phyloP scores from a whole-genome alignment of 2,113 vertebrate genomes.

The Tyrannus savana region DNA sequence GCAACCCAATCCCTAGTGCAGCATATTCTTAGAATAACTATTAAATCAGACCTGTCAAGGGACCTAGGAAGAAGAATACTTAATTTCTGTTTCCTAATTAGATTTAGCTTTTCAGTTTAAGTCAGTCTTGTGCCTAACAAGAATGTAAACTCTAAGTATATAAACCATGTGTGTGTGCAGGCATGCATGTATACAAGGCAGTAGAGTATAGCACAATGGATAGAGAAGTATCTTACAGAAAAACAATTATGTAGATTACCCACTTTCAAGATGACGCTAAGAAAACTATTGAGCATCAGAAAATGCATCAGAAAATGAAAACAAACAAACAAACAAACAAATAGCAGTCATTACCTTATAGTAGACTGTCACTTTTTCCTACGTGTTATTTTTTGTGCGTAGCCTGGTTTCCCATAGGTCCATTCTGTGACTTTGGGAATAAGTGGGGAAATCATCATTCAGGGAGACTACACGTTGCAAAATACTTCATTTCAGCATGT shows the following conservation, averaged over 20 bases:
- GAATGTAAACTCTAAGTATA: neutral
- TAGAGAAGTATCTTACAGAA: neutral
- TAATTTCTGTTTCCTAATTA: conserved; percentile 28
- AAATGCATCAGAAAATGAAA: neutral
- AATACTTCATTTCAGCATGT: neutral
- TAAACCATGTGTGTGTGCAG: neutral
- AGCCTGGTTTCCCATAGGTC: neutral
- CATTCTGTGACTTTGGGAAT: neutral
- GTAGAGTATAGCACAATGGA: neutral
- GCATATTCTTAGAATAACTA: neutral
- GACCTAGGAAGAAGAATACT: neutral
- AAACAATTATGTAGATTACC: neutral
- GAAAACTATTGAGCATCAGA: neutral
- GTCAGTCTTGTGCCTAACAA: neutral
- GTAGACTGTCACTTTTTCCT: neutral
- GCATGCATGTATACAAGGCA: neutral
- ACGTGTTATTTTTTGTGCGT: neutral
- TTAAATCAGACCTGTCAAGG: conserved; percentile 12
- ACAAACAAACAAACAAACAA: neutral
- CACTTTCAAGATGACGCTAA: neutral
- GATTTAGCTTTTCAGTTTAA: conserved; percentile 2
- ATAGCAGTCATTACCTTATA: neutral
- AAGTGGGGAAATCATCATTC: neutral
- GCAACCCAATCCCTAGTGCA: neutral
- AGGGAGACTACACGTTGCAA: neutral